Base-by-base conservation (phyloP, 1,140 invertebrate species). In the Brachionus asplanchnoidis region DNA sequence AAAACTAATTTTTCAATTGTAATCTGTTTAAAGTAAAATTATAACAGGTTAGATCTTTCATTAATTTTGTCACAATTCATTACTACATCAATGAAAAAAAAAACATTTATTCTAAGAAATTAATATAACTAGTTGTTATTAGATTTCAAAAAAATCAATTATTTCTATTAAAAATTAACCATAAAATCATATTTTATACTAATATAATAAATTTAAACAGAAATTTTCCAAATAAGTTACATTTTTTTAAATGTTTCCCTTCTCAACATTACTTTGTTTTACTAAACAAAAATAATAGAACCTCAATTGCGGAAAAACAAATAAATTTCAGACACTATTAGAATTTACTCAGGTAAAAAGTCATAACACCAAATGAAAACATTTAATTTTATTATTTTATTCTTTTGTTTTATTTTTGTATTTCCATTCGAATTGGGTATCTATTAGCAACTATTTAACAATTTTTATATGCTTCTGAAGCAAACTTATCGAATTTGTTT, bases 401-500 rank as follows among this genome's bases (percentile, higher is more conserved):
- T 60, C 66, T 68, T 68, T 68, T 68, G 12, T 68, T 68, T 68
- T 68, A 28, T 32, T 68, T 36, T 68, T 28, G 17, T 32, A 17
- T 68, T 46, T 14, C 44, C 32, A 40, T 68, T 68, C 20, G 17
- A 68, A 68, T 68, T 40, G 32, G 44, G 70, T 75, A 75, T 75
- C 70, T 75, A 75, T 42, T 75, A 75, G 70, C 70, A 75, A 75
- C 70, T 75, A 42, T 75, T 75, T 42, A 42, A 42, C 11, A 42
- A 42, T 75, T 75, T 40, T 36, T 36, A 36, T 75, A 42, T 42
- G 32, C 70, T 42, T 75, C n/a, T 60, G 20, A 20, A 60, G 17
- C 53, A 60, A 60, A 60, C n/a, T 20, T 9, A 20, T 60, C 11
- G 4, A 46, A n/a, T 23, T 60, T 8, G 8, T 42, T 42, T 46